Evolutionary conservation across 2,113 vertebrate species (phyloP), one percentile per base, ranked within the genome.

Genomic region (Phalacrocorax brasilianus): DNA sequence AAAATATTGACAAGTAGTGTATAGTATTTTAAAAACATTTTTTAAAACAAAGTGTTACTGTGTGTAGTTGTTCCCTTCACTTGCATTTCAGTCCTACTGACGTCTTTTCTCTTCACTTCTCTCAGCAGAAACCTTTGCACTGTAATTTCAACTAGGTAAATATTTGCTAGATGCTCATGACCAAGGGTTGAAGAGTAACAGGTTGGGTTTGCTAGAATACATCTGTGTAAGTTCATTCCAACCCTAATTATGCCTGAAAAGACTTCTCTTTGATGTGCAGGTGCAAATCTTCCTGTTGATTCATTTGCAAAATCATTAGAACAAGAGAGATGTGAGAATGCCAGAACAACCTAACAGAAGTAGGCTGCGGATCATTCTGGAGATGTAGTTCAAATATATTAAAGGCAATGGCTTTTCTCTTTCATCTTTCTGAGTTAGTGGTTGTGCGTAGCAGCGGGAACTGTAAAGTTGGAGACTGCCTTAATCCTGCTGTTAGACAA

Each of bases 111-210:
- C 78, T 91, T 73, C 88, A 62, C 73, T 93, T 67, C 23, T 71
- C 74, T 96, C 93, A 85, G 68, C 82, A 91, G 78, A 90, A 96
- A 97, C 94, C 97, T 98, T 98, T 98, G 96, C 87, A 97, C 96
- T 97, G 12, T 88, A 81, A 72, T 80, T 94, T 93, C 85, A 89
- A 23, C 65, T 95, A 78, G 38, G 77, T 93, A 96, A 96, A 97
- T 96, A 96, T 97, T 98, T 96, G 74, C 79, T 79, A 78, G 73
- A 49, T 33, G 50, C 58, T 44, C n/a, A 53, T 94, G 96, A 77
- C 74, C 79, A 53, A 68, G 76, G 77, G 97, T 98, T 98, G 97
- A 97, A 97, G 78, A 88, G 28, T 96, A 97, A 98, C 59, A 67
- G 70, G 8, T 15, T 83, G 15, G 7, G 7, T 93, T 93, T 95